phyloP scores from a whole-genome alignment of 2,113 vertebrate species.

The Mesoclemmys tuberculata region DNA sequence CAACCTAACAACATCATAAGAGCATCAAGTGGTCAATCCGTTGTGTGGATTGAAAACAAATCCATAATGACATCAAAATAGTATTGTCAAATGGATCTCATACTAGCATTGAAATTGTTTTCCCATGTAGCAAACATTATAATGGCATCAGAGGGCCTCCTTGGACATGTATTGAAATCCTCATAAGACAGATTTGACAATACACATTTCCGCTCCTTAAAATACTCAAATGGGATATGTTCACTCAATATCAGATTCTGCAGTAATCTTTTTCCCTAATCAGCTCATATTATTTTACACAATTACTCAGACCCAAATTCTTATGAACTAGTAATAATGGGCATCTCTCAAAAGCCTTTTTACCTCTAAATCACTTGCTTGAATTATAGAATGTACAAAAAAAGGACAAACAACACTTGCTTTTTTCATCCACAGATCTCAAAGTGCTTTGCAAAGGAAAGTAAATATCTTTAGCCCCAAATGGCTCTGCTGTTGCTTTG shows the following conservation, averaged over 20 bases:
- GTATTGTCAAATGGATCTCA: neutral
- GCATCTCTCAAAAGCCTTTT: neutral
- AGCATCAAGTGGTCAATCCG: conserved; percentile 27
- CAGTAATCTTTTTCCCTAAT: neutral
- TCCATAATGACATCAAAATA: conserved; percentile 38
- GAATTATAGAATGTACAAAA: neutral
- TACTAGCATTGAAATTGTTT: neutral
- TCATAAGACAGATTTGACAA: neutral
- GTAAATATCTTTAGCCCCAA: neutral
- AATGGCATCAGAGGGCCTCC: neutral
- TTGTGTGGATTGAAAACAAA: conserved; percentile 43
- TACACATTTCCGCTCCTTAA: neutral
- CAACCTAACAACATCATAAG: neutral
- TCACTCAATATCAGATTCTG: neutral
- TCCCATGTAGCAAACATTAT: neutral
- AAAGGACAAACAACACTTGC: neutral
- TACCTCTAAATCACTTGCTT: neutral
- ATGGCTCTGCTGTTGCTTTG: neutral
- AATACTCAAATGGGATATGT: neutral
- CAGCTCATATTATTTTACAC: neutral
- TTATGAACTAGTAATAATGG: neutral
- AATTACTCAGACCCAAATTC: neutral
- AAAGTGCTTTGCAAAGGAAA: neutral
- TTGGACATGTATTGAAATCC: neutral
- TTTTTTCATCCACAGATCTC: neutral